A percentile compares a stretch with the other conserved stretches of the same genome.
phyloP scores from a whole-genome alignment of 2,888 invertebrate species.

The Nesidiocoris tenuis region DNA sequence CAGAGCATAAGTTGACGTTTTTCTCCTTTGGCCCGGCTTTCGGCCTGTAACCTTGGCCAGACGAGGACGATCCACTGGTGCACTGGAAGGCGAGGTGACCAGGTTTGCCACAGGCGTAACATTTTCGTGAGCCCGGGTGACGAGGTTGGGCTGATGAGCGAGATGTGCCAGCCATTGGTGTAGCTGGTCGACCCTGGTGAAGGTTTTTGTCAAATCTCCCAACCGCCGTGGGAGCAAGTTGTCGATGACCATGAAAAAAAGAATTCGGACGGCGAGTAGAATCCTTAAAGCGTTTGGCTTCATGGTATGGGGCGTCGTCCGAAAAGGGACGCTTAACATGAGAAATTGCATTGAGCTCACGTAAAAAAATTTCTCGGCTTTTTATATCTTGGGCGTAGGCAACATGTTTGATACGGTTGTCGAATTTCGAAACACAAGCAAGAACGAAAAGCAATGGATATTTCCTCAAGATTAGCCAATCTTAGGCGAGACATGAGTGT shows the following conservation, averaged over 20 bases:
- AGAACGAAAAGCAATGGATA: neutral
- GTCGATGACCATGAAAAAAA: neutral
- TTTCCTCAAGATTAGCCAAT: neutral
- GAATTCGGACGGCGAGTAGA: neutral
- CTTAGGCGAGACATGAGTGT: neutral
- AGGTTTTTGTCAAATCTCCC: no score
- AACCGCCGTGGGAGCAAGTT: neutral
- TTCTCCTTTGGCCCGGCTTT: constrained; percentile 10
- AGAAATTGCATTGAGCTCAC: constrained; percentile 1
- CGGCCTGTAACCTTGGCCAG: neutral
- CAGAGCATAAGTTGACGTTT: constrained; percentile 16
- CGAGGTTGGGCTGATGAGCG: no score
- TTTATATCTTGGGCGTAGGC: neutral
- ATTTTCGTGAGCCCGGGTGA: no score
- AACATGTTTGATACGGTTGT: neutral
- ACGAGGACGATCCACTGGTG: neutral
- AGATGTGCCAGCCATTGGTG: no score
- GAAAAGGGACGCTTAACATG: neutral
- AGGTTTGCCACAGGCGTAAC: no score
- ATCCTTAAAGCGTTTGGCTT: no score
- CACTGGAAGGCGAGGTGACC: no score
- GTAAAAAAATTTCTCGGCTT: neutral
- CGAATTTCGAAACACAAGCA: neutral
- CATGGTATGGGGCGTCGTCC: no score
- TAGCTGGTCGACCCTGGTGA: no score